Evolutionary conservation across 2,888 invertebrate genomes (phyloP), one percentile per base, ranked within the genome.

Genomic region (Stegophylla sp.): DNA sequence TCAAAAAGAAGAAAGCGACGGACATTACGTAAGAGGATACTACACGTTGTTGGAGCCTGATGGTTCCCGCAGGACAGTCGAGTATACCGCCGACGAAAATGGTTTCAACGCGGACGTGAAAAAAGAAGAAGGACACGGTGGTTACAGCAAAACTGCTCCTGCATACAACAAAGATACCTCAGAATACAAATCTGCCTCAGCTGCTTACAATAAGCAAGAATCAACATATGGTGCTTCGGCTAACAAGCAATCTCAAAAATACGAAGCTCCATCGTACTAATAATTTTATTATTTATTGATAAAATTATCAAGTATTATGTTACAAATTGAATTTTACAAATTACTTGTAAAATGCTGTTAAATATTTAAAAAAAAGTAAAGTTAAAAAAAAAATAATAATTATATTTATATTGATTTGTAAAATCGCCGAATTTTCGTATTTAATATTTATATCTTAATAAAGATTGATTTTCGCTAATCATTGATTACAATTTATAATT

Each of bases 11-110:
- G 83, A 82, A 28, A 82, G 83, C 87, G 71, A 84, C 75, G 83
- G 92, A 92, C 86, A 91, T 91, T 66, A n/a, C 20, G 77, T 79
- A 13, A 67, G 53, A 56, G 77, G 76, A 64, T 61, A 77, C 48
- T 73, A 79, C 59, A 66, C 79, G 23, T 48, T 79, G 23, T 45
- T 82, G 66, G 81, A 79, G 17, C 13, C 73, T 15, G 92, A 92
- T 87, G 92, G 92, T 79, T 91, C 91, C 83, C 90, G 92, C 81
- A 89, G 92, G 84, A 92, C 92, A 2, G 92, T 92, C 82, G 89
- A 91, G 86, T 92, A 92, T 87, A 89, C 91, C 82, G 92, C 92
- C 76, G 92, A 92, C 86, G 90, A 92, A 86, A 92, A 91, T 84
- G 92, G 92, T 85, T 92, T 92, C 88, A 91, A 92, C 86, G 92